Evolutionary conservation across 2,888 invertebrate species (phyloP).

Genomic region (Eremobia ochroleuca): DNA sequence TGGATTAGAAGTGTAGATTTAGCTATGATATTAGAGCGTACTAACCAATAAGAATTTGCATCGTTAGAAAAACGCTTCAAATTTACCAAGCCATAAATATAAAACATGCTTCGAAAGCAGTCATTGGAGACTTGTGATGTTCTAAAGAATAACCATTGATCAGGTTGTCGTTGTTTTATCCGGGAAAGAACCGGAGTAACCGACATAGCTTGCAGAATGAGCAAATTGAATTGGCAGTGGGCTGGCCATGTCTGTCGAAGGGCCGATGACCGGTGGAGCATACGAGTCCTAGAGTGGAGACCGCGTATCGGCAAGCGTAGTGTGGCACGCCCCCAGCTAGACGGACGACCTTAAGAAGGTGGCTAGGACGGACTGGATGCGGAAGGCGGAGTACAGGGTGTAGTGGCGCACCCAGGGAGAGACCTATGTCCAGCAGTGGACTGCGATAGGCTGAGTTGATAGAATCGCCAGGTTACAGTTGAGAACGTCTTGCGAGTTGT

Average conservation of each 20-base stretch:
- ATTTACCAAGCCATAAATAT: background rate
- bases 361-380: background rate
- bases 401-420: background rate
- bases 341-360: background rate
- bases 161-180: too few species aligned
- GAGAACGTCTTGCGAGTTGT: slow-evolving; percentile 45
- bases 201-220: background rate
- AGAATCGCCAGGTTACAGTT: background rate
- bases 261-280: background rate
- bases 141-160: slow-evolving; percentile 2
- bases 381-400: background rate
- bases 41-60: background rate
- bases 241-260: background rate
- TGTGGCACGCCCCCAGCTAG: background rate
- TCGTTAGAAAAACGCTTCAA: background rate
- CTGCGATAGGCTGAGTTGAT: background rate
- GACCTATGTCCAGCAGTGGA: background rate
- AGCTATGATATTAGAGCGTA: background rate
- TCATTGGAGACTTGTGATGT: background rate
- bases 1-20: background rate
- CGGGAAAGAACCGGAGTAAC: background rate
- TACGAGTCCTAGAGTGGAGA: background rate
- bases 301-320: background rate
- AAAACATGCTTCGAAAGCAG: background rate
- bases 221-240: background rate